Evolutionary conservation across 2,888 invertebrate species (phyloP), one percentile per base, ranked within the genome.

Genomic region (Nowickia ferox): DNA sequence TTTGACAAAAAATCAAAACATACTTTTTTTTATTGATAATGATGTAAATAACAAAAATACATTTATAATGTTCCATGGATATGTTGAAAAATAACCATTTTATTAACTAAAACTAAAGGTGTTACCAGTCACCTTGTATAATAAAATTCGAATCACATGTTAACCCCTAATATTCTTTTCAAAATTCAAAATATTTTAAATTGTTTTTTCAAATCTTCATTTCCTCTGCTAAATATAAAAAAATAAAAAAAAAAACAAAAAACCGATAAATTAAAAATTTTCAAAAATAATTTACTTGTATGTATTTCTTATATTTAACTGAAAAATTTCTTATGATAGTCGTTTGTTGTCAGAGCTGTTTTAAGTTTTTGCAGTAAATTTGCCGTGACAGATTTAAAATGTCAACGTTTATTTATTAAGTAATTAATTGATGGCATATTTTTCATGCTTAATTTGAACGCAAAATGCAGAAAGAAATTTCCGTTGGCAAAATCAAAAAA

Each of bases 361-460:
- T 78, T 78, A 69, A 6, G 66, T 84, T 84, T 59, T 83, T 68
- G 82, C 69, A 53, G 84, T 87, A 86, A 86, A 87, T 87, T 87
- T 84, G 68, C 78, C 75, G 63, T 83, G 86, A 83, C 83, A 86
- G 84, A 84, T 84, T 87, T 75, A 79, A 79, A 83, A 40, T 86
- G 84, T 87, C 87, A 86, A 71, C 86, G 59, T 79, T 84, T 83
- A 84, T 87, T 86, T 87, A 87, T 86, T 87, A 76, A 84, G 30
- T 78, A 87, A 87, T 86, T 87, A 78, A 87, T 86, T 87, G 80
- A 81, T 72, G 65, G 75, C 69, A 83, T 81, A 84, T 87, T 71
- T 84, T 87, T 85, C 57, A 66, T 81, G 77, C 68, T 75, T 81
- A 42, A 65, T 72, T 68, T 63, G 48, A 78, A 77, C 19, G 3